phyloP scores from a whole-genome alignment of 2,888 invertebrate genomes.

The Atrina japonica region DNA sequence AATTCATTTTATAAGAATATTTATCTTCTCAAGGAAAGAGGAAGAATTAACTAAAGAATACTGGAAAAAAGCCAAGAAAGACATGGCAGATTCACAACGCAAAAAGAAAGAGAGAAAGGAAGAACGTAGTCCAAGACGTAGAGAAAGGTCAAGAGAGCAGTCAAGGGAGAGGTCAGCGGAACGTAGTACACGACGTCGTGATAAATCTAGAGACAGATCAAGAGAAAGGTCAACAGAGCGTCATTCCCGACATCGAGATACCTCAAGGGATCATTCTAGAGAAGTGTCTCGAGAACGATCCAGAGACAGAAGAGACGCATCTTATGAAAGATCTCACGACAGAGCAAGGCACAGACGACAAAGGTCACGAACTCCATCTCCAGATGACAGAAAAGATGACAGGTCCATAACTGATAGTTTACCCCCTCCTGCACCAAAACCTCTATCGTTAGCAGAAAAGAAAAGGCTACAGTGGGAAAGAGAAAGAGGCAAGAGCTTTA shows the following conservation, averaged over 20 bases:
- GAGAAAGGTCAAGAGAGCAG: background rate
- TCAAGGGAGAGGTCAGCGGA: slow-evolving; percentile 25
- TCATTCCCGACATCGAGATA: slow-evolving; percentile 33
- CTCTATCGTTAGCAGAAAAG: slow-evolving; percentile 85
- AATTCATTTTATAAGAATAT: too few relatives aligned
- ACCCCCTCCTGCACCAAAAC: slow-evolving; percentile 23
- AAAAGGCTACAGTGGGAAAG: slow-evolving; percentile 96
- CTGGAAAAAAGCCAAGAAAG: slow-evolving; percentile 12
- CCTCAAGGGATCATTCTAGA: slow-evolving; percentile 31
- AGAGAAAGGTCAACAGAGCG: slow-evolving; percentile 32
- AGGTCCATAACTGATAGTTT: slow-evolving; percentile 10
- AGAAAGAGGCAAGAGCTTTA: slow-evolving; percentile 88
- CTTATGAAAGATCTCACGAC: slow-evolving; percentile 44
- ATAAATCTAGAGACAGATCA: slow-evolving; percentile 9
- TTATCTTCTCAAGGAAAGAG: slow-evolving; percentile 19
- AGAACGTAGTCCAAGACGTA: background rate
- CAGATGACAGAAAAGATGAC: slow-evolving; percentile 10
- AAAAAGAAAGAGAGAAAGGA: slow-evolving; percentile 1
- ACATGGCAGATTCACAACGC: background rate
- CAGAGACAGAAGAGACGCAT: slow-evolving; percentile 29
- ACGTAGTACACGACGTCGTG: background rate
- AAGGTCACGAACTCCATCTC: slow-evolving; percentile 17
- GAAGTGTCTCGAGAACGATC: slow-evolving; percentile 34
- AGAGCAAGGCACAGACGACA: slow-evolving; percentile 26
- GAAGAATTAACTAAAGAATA: slow-evolving; percentile 23